Conservation (phyloP, 2,888 invertebrate species). For the Crocallis elinguaria region DNA sequence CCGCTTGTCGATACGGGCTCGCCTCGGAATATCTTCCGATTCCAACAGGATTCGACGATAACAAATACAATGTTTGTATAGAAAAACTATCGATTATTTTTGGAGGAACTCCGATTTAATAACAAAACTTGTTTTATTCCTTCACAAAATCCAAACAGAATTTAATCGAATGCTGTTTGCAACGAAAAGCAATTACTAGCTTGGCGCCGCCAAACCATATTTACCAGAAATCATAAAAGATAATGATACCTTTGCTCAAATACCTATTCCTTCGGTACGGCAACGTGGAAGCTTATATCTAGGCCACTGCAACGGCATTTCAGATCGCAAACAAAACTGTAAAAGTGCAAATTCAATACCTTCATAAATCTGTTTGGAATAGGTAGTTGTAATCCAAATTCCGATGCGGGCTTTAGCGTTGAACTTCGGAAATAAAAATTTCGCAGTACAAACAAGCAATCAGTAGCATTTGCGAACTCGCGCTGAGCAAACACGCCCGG, state of each 20-base stretch:
- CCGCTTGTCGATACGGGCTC: conserved; percentile 77
- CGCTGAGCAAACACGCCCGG: conserved; percentile 66
- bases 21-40: conserved; percentile 67
- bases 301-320: conserved; percentile 21
- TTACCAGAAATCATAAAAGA: conserved; percentile 20
- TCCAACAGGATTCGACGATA: conserved; percentile 60
- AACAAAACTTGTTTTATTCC: not conserved
- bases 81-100: conserved; percentile 3
- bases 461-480: conserved; percentile 77
- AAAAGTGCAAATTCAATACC: conserved; percentile 24
- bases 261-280: conserved; percentile 7
- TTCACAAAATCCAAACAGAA: conserved; percentile 17
- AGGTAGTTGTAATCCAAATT: conserved; percentile 50
- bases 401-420: conserved; percentile 48
- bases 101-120: conserved; percentile 7
- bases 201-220: conserved; percentile 27
- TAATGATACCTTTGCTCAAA: conserved; percentile 33
- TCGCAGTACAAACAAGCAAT: conserved; percentile 79
- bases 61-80: conserved; percentile 56
- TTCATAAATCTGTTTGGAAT: conserved; percentile 29
- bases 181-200: conserved; percentile 29
- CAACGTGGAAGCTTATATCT: conserved; percentile 15
- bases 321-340: conserved; percentile 21
- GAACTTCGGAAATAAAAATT: conserved; percentile 70
- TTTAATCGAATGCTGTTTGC: conserved; percentile 20